Conservation (phyloP, 2,113 vertebrate genomes). For the Sterrhoptilus dennistouni region DNA sequence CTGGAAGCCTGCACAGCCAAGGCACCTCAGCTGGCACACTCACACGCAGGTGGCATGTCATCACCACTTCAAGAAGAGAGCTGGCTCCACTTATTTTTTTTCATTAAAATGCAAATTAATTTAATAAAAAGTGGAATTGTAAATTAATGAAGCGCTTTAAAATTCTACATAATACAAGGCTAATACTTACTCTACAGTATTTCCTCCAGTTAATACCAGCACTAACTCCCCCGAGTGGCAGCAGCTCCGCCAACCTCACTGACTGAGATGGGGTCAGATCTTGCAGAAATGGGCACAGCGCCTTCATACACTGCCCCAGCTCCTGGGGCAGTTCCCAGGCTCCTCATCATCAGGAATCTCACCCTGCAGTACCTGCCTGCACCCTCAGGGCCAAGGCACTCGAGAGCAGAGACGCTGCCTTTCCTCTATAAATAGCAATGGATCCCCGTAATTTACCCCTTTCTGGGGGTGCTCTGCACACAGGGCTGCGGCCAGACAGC, state of each 20-base stretch:
- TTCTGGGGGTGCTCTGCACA: fast-evolving
- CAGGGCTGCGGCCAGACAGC: neutral
- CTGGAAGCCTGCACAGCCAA: neutral
- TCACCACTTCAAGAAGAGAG: conserved; percentile 19
- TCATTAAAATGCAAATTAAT: conserved; percentile 78
- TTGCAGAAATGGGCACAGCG: fast-evolving
- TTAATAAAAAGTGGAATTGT: conserved; percentile 72
- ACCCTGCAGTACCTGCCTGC: neutral
- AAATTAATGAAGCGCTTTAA: conserved; percentile 71
- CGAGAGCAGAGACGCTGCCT: neutral
- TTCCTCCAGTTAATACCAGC: conserved; percentile 31
- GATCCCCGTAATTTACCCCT: fast-evolving
- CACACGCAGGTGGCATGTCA: neutral
- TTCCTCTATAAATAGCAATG: neutral
- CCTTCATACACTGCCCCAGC: neutral
- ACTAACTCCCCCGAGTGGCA: neutral
- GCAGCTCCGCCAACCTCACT: neutral
- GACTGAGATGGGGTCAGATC: neutral
- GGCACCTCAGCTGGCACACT: neutral
- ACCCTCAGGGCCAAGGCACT: neutral
- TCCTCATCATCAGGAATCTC: neutral
- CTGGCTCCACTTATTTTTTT: conserved; percentile 59
- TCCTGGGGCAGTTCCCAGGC: neutral
- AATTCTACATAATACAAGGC: conserved; percentile 53
- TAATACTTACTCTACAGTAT: conserved; percentile 19